phyloP scores from a whole-genome alignment of 1,140 invertebrate genomes.

The Tetragnatha versicolor region DNA sequence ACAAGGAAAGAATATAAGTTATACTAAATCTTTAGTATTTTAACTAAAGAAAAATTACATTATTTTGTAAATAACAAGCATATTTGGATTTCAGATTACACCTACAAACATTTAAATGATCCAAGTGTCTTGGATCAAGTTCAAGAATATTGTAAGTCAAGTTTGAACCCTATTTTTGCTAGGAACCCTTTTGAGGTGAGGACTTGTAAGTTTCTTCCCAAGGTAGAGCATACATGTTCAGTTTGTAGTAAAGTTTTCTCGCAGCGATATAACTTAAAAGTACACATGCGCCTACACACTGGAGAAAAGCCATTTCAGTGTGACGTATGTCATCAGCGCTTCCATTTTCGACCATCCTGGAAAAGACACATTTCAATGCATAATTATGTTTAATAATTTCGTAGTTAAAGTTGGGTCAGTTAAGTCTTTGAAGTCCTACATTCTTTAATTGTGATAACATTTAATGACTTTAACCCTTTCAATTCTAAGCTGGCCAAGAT shows the following conservation, averaged over 20 bases:
- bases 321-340: conserved; percentile 75
- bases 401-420: too few relatives aligned
- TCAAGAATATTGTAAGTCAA: not conserved
- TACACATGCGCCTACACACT: conserved; percentile 86
- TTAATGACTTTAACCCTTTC: too few relatives aligned
- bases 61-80: not conserved
- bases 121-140: conserved; percentile 3
- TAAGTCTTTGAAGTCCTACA: too few relatives aligned
- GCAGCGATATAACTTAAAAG: conserved; percentile 91
- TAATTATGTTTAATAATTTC: too few relatives aligned
- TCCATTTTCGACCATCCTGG: conserved; percentile 62
- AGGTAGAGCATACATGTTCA: conserved; percentile 69
- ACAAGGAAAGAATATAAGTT: not conserved
- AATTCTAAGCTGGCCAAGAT: too few relatives aligned
- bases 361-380: conserved; percentile 15
- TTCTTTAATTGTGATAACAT: too few relatives aligned
- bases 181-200: not conserved
- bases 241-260: conserved; percentile 95
- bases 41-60: not conserved
- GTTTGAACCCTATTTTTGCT: not conserved
- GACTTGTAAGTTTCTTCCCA: not conserved
- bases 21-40: not conserved
- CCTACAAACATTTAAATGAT: conserved; percentile 13
- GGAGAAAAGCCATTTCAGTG: conserved; percentile 88
- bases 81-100: conserved; percentile 11